These are phyloP conservation scores for Capromys pilorides DNA, from an alignment of 2,797 vertebrate species.

Conservation along the genomic window DNA sequence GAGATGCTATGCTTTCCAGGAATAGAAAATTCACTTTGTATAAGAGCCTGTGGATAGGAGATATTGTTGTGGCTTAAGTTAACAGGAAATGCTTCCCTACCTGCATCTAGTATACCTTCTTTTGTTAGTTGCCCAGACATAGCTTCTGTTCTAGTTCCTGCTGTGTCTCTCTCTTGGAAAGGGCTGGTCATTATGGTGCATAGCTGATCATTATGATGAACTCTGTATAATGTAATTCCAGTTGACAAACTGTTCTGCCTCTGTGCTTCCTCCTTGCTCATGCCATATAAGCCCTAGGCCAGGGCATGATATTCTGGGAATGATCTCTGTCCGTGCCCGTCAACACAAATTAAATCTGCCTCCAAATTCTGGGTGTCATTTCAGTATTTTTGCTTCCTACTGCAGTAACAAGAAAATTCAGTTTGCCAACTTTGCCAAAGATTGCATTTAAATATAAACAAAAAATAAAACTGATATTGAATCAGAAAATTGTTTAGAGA, in stretches of 20 bases:
- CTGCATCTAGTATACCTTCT: not conserved
- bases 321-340: not conserved
- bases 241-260: not conserved
- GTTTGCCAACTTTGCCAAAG: not conserved
- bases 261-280: not conserved
- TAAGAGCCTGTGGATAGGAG: not conserved
- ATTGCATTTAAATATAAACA: not conserved
- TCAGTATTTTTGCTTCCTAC: not conserved
- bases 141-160: not conserved
- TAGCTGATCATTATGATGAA: not conserved
- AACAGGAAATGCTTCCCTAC: not conserved
- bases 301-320: not conserved
- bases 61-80: not conserved
- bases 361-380: not conserved
- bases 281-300: not conserved
- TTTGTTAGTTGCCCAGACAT: not conserved
- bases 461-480: not conserved
- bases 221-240: not conserved
- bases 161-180: no score
- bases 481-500: not conserved
- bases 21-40: not conserved
- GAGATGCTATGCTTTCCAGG: not conserved
- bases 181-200: not conserved
- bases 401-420: not conserved
- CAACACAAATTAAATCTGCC: not conserved